Percentiles rank a stretch among this genome's conserved stretches.
These are phyloP conservation scores for Tipula unca DNA, from an alignment of 2,888 invertebrate species.

Conservation along the genomic window DNA sequence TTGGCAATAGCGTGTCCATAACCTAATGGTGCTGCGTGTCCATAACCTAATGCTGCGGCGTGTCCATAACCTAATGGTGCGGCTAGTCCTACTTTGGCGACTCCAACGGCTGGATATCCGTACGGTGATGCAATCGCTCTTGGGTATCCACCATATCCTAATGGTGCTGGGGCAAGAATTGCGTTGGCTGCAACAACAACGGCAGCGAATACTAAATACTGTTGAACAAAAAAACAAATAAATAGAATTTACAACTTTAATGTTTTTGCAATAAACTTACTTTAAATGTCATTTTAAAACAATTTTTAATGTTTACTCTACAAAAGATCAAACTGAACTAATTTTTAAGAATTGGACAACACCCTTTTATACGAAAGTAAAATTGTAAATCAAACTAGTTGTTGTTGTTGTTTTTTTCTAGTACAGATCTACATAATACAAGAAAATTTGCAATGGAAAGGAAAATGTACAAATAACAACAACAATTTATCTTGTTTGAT, in stretches of 20 bases:
- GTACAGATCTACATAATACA: neutral
- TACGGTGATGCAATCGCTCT: constrained; percentile 21
- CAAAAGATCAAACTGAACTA: neutral
- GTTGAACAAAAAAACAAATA: constrained; percentile 16
- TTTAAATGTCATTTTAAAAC: constrained; percentile 28
- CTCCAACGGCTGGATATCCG: constrained; percentile 21
- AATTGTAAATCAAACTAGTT: neutral
- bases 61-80: constrained; percentile 19
- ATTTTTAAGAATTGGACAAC: neutral
- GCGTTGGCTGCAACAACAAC: constrained; percentile 29
- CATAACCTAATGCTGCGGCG: neutral
- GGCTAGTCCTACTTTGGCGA: constrained; percentile 21
- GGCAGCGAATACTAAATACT: constrained; percentile 30
- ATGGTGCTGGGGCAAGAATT: constrained; percentile 26
- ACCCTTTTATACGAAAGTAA: constrained; percentile 8
- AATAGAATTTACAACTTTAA: neutral
- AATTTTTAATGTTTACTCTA: neutral
- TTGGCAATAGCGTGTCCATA: constrained; percentile 24
- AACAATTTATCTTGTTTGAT: neutral
- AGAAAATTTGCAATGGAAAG: neutral
- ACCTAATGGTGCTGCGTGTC: constrained; percentile 22
- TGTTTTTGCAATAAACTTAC: constrained; percentile 24
- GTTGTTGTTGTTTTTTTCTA: neutral
- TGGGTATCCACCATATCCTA: constrained; percentile 24
- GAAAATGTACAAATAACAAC: neutral